Evolutionary conservation across 2,797 vertebrate species (phyloP).

Genomic region (Pseudochirops cupreus): DNA sequence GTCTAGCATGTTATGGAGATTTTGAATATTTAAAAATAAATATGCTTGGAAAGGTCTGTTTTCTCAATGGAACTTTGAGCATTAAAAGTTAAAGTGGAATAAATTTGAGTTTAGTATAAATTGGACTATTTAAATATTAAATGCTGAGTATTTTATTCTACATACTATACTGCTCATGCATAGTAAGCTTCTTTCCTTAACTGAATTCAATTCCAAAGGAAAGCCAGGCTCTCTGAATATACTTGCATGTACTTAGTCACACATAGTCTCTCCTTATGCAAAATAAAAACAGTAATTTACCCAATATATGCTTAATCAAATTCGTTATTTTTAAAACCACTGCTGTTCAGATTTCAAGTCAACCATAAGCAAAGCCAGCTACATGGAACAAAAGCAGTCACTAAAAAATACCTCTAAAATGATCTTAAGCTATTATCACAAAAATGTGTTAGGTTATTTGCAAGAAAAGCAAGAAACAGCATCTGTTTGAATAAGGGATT

Average conservation of each 20-base stretch:
- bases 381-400: neutral
- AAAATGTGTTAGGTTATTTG: neutral
- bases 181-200: constrained; percentile 65
- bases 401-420: neutral
- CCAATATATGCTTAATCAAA: neutral
- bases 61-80: constrained; percentile 31
- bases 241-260: neutral
- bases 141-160: constrained; percentile 57
- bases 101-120: constrained; percentile 69
- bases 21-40: constrained; percentile 75
- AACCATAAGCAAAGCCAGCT: constrained; percentile 6
- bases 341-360: constrained; percentile 5
- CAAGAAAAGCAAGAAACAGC: neutral
- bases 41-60: constrained; percentile 67
- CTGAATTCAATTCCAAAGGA: constrained; percentile 75
- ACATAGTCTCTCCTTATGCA: constrained; percentile 17
- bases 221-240: constrained; percentile 27
- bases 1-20: constrained; percentile 47
- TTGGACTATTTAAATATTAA: constrained; percentile 57
- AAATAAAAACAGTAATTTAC: constrained; percentile 28
- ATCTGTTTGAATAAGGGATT: neutral
- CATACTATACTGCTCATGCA: constrained; percentile 32
- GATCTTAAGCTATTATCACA: neutral
- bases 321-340: neutral
- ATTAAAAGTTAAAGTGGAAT: constrained; percentile 66